Percentiles rank a stretch among this genome's conserved stretches.
Evolutionary conservation across 2,888 invertebrate genomes (phyloP).

Genomic region (Ennomos quercinarius): DNA sequence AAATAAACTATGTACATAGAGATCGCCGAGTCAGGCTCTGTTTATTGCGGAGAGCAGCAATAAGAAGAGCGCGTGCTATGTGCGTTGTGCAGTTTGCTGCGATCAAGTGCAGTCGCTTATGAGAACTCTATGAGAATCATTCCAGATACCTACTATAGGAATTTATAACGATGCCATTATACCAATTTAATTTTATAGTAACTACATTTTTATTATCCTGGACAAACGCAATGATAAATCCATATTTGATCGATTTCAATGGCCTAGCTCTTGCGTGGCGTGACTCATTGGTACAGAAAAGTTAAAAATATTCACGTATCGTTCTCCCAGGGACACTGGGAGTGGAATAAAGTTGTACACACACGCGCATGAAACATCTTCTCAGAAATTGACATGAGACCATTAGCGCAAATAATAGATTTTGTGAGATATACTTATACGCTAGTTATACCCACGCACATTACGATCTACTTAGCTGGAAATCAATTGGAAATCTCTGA

Average conservation of each 20-base stretch:
- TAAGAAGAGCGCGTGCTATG: constrained; percentile 11
- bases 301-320: constrained; percentile 64
- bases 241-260: constrained; percentile 22
- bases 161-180: neutral
- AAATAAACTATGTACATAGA: constrained; percentile 16
- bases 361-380: constrained; percentile 61
- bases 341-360: constrained; percentile 62
- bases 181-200: too few relatives aligned
- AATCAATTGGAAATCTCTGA: too few relatives aligned
- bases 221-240: constrained; percentile 4
- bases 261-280: constrained; percentile 39
- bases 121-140: constrained; percentile 21
- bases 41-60: constrained; percentile 29
- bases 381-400: constrained; percentile 62
- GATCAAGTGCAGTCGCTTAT: constrained; percentile 3
- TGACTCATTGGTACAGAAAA: constrained; percentile 58
- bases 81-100: neutral
- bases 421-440: constrained; percentile 22
- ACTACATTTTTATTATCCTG: too few relatives aligned
- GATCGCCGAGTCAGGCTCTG: constrained; percentile 35
- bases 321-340: constrained; percentile 66
- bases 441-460: neutral
- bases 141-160: constrained; percentile 13
- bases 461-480: too few relatives aligned
- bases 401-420: constrained; percentile 55